Evolutionary conservation across 2,797 vertebrate genomes (phyloP).

Genomic region (Myotis daubentonii): DNA sequence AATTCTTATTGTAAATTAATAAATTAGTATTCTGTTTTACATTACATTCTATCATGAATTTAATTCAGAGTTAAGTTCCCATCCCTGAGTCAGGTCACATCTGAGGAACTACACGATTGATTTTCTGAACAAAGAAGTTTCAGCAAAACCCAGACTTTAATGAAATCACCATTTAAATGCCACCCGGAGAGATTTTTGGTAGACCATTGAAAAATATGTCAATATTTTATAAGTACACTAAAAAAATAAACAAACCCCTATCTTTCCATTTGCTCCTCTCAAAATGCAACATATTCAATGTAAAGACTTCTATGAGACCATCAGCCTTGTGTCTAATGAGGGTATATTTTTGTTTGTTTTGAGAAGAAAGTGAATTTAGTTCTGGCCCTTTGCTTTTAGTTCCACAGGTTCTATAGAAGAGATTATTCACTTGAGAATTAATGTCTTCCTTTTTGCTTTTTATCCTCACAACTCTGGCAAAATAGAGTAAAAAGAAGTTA

Average conservation of each 20-base stretch:
- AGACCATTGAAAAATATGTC: neutral
- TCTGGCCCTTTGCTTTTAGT: neutral
- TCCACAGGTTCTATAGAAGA: neutral
- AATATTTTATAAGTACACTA: neutral
- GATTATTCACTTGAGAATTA: slow-evolving; percentile 2
- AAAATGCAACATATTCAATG: slow-evolving; percentile 21
- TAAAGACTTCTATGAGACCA: slow-evolving; percentile 10
- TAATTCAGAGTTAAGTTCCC: neutral
- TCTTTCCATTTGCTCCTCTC: neutral
- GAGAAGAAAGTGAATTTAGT: slow-evolving; percentile 22
- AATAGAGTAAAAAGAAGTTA: slow-evolving; percentile 15
- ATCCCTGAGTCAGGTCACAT: neutral
- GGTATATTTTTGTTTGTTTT: neutral
- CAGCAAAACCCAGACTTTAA: neutral
- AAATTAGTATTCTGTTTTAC: neutral
- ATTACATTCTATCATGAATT: neutral
- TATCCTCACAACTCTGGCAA: neutral
- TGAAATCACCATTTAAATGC: neutral
- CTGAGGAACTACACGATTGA: neutral
- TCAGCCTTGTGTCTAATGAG: neutral
- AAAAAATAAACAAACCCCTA: neutral
- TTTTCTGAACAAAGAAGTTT: slow-evolving; percentile 32
- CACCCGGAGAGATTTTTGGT: neutral
- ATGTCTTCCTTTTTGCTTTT: slow-evolving; percentile 21
- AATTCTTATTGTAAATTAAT: neutral